Evolutionary conservation across 2,888 invertebrate genomes (phyloP).

Genomic region (Uropetala carovei): DNA sequence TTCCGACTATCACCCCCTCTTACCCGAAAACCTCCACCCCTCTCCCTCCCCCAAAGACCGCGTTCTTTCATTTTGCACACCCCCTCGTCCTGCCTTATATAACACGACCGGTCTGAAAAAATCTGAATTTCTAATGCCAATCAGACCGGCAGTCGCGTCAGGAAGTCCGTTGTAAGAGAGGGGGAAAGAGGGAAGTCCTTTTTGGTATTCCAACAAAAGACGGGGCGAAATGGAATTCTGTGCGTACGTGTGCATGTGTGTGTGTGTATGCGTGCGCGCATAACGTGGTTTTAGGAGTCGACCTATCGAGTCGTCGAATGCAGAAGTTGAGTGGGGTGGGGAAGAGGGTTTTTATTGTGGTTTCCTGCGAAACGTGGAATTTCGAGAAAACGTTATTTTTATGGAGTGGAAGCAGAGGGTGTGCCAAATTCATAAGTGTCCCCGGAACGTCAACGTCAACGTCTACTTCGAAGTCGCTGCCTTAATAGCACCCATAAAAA

Average conservation of each 20-base stretch:
- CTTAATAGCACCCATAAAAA: too few relatives aligned
- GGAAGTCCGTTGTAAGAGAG: not conserved
- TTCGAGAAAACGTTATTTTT: not conserved
- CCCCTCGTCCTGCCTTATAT: not conserved
- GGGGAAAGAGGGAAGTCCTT: not conserved
- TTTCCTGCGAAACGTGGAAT: not conserved
- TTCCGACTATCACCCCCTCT: not conserved
- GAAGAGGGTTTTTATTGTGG: not conserved
- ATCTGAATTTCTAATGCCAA: constrained; percentile 15
- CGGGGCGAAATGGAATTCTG: not conserved
- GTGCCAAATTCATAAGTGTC: too few relatives aligned
- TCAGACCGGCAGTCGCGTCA: not conserved
- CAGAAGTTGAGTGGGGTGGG: not conserved
- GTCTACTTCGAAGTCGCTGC: too few relatives aligned
- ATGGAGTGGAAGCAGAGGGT: too few relatives aligned
- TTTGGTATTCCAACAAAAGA: not conserved
- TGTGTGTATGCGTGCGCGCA: not conserved
- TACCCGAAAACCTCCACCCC: not conserved
- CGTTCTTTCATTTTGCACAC: not conserved
- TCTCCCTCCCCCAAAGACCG: not conserved
- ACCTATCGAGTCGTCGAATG: not conserved
- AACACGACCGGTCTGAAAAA: not conserved
- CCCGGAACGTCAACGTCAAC: too few relatives aligned
- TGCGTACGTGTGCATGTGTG: not conserved
- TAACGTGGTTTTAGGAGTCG: not conserved